These are phyloP conservation scores for Tribolium freemani DNA, from an alignment of 2,888 invertebrate species.

Conservation along the genomic window DNA sequence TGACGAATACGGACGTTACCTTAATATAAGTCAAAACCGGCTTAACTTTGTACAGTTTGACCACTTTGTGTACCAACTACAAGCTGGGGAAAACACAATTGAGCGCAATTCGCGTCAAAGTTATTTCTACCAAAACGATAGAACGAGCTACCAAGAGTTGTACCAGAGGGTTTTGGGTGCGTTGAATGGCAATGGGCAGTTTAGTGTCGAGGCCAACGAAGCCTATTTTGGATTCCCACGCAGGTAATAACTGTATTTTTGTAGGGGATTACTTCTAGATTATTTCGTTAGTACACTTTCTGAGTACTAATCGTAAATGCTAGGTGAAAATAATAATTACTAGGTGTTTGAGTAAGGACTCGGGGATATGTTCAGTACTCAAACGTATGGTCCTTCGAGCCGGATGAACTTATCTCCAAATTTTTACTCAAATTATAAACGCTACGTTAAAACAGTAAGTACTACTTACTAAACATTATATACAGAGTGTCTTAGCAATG, in stretches of 20 bases:
- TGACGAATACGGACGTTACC: slow-evolving; percentile 71
- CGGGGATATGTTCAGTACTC: no score
- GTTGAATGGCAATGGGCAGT: slow-evolving; percentile 67
- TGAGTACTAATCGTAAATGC: no score
- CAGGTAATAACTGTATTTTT: background rate
- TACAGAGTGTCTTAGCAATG: no score
- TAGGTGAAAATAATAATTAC: background rate
- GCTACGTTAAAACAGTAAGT: no score
- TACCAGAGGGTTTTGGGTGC: slow-evolving; percentile 74
- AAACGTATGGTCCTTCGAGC: no score
- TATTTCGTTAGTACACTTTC: background rate
- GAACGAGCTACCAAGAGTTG: slow-evolving; percentile 75
- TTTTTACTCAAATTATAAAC: no score
- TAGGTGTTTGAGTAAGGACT: background rate
- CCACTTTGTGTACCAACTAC: slow-evolving; percentile 73
- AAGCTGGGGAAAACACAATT: slow-evolving; percentile 77
- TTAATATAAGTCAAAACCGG: slow-evolving; percentile 72
- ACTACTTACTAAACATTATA: no score
- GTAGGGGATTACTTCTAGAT: no score
- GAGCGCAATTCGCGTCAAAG: slow-evolving; percentile 78
- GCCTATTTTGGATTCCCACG: slow-evolving; percentile 77
- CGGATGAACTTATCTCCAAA: no score
- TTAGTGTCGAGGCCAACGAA: slow-evolving; percentile 69
- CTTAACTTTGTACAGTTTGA: slow-evolving; percentile 76
- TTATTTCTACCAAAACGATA: slow-evolving; percentile 75